phyloP scores from a whole-genome alignment of 2,888 invertebrate genomes.

The Polyommatus iphigenia region DNA sequence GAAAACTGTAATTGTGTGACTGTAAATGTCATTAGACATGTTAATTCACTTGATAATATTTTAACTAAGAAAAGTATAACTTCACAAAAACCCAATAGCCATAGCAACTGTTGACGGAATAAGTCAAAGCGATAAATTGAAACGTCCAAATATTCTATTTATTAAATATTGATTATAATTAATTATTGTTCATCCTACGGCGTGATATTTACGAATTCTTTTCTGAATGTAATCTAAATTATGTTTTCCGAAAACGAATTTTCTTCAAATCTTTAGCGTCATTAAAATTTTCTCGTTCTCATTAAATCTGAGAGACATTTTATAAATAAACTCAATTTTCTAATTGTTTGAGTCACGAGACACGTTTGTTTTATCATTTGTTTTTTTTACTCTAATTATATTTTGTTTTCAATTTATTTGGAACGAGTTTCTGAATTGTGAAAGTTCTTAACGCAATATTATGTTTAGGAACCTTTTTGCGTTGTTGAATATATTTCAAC shows the following conservation, averaged over 20 bases:
- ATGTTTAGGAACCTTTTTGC: background rate
- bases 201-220: constrained; percentile 10
- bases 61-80: too few species aligned
- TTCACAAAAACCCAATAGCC: background rate
- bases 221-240: background rate
- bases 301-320: constrained; percentile 12
- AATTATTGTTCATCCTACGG: background rate
- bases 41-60: too few species aligned
- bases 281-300: constrained; percentile 6
- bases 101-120: background rate
- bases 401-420: background rate
- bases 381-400: background rate
- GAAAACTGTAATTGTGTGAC: too few species aligned
- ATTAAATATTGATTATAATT: constrained; percentile 16
- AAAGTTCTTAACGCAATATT: background rate
- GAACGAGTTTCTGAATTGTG: background rate
- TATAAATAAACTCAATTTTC: constrained; percentile 18
- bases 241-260: background rate
- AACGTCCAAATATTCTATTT: constrained; percentile 8
- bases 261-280: background rate
- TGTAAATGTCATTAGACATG: too few species aligned
- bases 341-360: background rate
- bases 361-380: background rate
- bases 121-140: background rate
- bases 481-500: too few species aligned